phyloP scores from a whole-genome alignment of 2,113 vertebrate genomes.

The Cacatua alba region DNA sequence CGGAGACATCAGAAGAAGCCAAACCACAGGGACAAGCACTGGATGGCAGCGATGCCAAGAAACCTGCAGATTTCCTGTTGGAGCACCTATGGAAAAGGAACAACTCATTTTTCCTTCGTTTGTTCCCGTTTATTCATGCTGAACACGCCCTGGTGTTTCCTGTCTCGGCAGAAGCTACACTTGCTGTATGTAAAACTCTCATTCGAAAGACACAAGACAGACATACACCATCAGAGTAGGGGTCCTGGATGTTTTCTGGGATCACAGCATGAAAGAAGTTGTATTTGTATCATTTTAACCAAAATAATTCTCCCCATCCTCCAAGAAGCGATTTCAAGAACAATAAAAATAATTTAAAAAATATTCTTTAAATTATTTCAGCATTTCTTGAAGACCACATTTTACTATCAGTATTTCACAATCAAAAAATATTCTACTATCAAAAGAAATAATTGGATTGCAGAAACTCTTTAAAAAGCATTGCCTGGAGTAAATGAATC shows the following conservation, averaged over 20 bases:
- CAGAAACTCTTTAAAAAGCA: not conserved
- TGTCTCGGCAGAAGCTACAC: not conserved
- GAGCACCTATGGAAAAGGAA: conserved; percentile 6
- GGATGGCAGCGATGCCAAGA: not conserved
- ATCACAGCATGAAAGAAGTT: not conserved
- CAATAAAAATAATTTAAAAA: not conserved
- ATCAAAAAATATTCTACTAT: not conserved
- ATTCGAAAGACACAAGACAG: not conserved
- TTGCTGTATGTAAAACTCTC: not conserved
- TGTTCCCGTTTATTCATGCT: not conserved
- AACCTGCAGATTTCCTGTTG: not conserved
- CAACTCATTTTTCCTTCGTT: not conserved
- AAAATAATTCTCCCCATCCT: not conserved
- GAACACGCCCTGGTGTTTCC: not conserved
- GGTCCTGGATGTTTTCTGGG: not conserved
- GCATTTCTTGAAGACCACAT: not conserved
- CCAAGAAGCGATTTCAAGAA: not conserved
- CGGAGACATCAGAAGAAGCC: not conserved
- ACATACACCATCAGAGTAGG: not conserved
- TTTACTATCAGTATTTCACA: not conserved
- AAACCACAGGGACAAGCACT: not conserved
- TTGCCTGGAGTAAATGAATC: not conserved
- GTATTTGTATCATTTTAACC: not conserved
- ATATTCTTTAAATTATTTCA: not conserved
- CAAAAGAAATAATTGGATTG: not conserved